phyloP scores from a whole-genome alignment of 2,113 vertebrate genomes.

The Cheilinus undulatus region DNA sequence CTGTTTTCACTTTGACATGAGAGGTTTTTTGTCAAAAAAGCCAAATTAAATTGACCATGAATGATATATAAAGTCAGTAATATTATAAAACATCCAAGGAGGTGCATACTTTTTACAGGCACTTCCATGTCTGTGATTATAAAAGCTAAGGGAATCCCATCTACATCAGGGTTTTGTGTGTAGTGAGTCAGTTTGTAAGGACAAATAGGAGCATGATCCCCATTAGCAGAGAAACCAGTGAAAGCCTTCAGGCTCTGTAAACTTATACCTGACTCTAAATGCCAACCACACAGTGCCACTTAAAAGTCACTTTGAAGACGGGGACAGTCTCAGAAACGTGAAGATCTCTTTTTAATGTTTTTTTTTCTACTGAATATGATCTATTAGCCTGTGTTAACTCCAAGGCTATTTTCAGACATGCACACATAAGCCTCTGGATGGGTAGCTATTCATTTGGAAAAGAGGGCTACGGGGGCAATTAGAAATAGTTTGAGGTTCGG shows the following conservation, averaged over 20 bases:
- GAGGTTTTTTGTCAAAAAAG: too few relatives aligned
- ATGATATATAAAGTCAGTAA: too few relatives aligned
- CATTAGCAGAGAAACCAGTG: slow-evolving; percentile 46
- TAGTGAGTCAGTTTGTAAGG: slow-evolving; percentile 62
- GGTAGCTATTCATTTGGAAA: slow-evolving; percentile 81
- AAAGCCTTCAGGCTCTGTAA: slow-evolving; percentile 69
- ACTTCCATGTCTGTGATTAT: not conserved
- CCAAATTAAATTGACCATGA: too few relatives aligned
- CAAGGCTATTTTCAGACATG: slow-evolving; percentile 77
- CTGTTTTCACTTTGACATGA: too few relatives aligned
- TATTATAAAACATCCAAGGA: too few relatives aligned
- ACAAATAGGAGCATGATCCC: slow-evolving; percentile 59
- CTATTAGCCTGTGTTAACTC: slow-evolving; percentile 72
- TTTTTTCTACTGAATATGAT: slow-evolving; percentile 58
- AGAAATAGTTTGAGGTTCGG: slow-evolving; percentile 80
- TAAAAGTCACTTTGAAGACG: slow-evolving; percentile 73
- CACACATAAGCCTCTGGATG: slow-evolving; percentile 75
- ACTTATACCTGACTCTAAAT: slow-evolving; percentile 64
- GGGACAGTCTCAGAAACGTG: slow-evolving; percentile 51
- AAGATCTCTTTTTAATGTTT: slow-evolving; percentile 53
- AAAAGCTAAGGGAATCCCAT: slow-evolving; percentile 28
- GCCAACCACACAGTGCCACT: slow-evolving; percentile 74
- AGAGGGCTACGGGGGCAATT: slow-evolving; percentile 79
- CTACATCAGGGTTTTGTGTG: slow-evolving; percentile 17
- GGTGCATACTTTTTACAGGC: too few relatives aligned